Evolutionary conservation across 2,113 vertebrate species (phyloP).

Genomic region (Asarcornis scutulata): DNA sequence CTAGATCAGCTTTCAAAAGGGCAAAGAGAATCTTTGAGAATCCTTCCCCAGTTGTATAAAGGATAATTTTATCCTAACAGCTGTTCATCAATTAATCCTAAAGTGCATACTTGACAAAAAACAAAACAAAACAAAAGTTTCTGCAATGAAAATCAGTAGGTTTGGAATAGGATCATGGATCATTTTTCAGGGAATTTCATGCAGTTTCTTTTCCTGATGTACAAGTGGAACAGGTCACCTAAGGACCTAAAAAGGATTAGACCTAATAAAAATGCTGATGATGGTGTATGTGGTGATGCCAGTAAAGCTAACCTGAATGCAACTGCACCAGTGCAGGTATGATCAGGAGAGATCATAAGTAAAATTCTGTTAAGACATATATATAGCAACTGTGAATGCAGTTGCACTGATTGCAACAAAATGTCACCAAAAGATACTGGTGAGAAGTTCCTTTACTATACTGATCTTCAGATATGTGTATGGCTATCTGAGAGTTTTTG

Average conservation of each 20-base stretch:
- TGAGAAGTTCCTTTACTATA: neutral
- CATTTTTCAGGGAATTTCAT: neutral
- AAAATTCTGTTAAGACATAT: neutral
- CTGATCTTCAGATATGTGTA: neutral
- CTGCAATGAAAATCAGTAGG: neutral
- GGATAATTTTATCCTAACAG: neutral
- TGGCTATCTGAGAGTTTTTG: fast-evolving
- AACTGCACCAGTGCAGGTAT: neutral
- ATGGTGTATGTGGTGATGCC: neutral
- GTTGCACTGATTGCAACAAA: neutral
- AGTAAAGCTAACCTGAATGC: neutral
- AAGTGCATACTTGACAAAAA: neutral
- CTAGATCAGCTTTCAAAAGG: neutral
- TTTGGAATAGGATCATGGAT: neutral
- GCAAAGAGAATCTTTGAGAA: neutral
- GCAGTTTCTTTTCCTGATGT: neutral
- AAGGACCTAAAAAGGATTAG: neutral
- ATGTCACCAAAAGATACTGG: neutral
- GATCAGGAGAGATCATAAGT: neutral
- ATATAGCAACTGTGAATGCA: neutral
- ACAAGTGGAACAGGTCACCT: neutral
- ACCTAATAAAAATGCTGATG: neutral
- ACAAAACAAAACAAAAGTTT: neutral
- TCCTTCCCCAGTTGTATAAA: neutral
- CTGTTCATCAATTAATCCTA: neutral